These are phyloP conservation scores for Rhipidura dahli DNA, from an alignment of 2,113 vertebrate genomes.

Conservation along the genomic window DNA sequence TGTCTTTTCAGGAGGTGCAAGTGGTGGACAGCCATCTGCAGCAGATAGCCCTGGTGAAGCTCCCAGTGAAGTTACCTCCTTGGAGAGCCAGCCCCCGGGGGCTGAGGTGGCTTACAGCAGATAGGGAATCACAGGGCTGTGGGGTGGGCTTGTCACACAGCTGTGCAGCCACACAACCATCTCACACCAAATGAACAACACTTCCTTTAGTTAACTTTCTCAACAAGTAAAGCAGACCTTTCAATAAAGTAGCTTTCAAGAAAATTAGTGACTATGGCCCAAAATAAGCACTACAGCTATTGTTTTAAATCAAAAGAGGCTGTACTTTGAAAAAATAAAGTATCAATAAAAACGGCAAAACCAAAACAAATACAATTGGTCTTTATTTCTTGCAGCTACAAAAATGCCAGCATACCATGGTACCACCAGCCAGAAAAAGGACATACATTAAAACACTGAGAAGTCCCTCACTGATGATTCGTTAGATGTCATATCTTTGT, in stretches of 20 bases:
- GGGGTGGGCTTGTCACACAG: not conserved
- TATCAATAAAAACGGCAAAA: slow-evolving; percentile 29
- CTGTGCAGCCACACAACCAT: not conserved
- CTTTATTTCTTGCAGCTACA: not conserved
- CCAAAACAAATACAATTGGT: not conserved
- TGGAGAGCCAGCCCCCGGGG: slow-evolving; percentile 8
- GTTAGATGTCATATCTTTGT: not conserved
- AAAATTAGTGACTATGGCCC: not conserved
- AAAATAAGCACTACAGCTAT: not conserved
- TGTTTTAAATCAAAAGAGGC: not conserved
- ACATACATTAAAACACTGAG: not conserved
- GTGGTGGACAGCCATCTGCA: not conserved
- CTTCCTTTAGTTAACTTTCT: not conserved
- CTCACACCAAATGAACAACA: not conserved
- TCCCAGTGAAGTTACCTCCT: not conserved
- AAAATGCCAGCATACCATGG: not conserved
- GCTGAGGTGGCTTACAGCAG: slow-evolving; percentile 69
- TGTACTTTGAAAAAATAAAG: not conserved
- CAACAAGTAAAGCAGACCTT: not conserved
- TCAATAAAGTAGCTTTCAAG: not conserved
- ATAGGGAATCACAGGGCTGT: slow-evolving; percentile 1
- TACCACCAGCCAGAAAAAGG: not conserved
- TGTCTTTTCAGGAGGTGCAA: slow-evolving; percentile 50
- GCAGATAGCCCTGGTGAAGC: not conserved
- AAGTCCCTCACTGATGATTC: not conserved